These are phyloP conservation scores for Morone saxatilis DNA, from an alignment of 2,113 vertebrate species.

Conservation along the genomic window DNA sequence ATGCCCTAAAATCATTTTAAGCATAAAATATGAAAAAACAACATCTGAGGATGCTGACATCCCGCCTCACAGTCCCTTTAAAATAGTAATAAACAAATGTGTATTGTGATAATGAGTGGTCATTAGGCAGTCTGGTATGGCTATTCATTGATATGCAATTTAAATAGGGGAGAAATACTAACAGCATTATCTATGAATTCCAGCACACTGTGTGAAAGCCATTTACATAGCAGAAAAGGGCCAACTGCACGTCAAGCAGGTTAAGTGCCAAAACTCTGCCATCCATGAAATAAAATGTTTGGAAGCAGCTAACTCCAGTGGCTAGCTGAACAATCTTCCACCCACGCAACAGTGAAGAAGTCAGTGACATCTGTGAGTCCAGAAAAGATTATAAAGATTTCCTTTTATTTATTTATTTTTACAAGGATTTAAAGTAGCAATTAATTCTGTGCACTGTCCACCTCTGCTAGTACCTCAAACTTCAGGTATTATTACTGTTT, in stretches of 20 bases:
- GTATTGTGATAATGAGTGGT: neutral
- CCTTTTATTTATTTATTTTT: neutral
- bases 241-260: slow-evolving; percentile 24
- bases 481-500: neutral
- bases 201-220: slow-evolving; percentile 33
- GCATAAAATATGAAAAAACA: neutral
- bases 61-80: neutral
- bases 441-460: neutral
- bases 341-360: slow-evolving; percentile 7
- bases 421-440: neutral
- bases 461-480: neutral
- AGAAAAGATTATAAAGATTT: neutral
- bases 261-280: slow-evolving; percentile 40
- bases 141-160: slow-evolving; percentile 29
- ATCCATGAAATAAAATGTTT: slow-evolving; percentile 42
- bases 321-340: neutral
- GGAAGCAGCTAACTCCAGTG: slow-evolving; percentile 26
- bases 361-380: slow-evolving; percentile 4
- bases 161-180: slow-evolving; percentile 1
- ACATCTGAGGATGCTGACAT: neutral
- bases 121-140: slow-evolving; percentile 3
- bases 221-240: slow-evolving; percentile 30
- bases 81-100: slow-evolving; percentile 8
- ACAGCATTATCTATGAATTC: slow-evolving; percentile 6
- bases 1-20: slow-evolving; percentile 23